These are phyloP conservation scores for Netelia melanura DNA, from an alignment of 2,888 invertebrate species.

Conservation along the genomic window DNA sequence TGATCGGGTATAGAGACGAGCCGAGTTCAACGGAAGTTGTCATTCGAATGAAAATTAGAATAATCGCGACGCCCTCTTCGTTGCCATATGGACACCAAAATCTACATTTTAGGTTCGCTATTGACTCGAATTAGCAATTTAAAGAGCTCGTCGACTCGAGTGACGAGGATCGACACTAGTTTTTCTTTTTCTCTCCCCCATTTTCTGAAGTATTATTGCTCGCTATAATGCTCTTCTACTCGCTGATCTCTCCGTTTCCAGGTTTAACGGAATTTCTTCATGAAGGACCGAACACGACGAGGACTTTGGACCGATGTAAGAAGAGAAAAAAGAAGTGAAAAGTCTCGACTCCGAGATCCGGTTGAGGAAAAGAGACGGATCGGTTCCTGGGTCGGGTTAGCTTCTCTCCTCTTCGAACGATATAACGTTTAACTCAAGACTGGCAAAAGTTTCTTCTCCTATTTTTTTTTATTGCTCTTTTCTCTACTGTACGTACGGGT, in stretches of 20 bases:
- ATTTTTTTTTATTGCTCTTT: constrained; percentile 39
- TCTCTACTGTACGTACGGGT: background rate
- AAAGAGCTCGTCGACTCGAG: constrained; percentile 15
- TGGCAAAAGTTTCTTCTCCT: constrained; percentile 42
- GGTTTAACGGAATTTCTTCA: constrained; percentile 14
- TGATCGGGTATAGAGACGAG: background rate
- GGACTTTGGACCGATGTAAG: constrained; percentile 4
- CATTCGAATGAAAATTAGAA: constrained; percentile 26
- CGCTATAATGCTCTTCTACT: background rate
- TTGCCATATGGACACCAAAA: background rate
- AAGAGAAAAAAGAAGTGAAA: background rate
- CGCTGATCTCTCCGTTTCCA: background rate
- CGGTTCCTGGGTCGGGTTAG: constrained; percentile 4
- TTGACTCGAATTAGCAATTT: constrained; percentile 25
- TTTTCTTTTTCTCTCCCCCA: background rate
- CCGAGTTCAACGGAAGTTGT: constrained; percentile 18
- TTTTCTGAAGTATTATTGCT: background rate
- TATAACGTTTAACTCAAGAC: constrained; percentile 54
- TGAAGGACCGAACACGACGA: background rate
- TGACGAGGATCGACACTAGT: constrained; percentile 5
- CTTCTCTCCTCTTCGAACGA: constrained; percentile 1
- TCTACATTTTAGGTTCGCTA: background rate
- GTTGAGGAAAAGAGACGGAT: background rate
- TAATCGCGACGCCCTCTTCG: constrained; percentile 12
- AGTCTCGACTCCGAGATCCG: constrained; percentile 25